These are phyloP conservation scores for Chloroclysta siterata DNA, from an alignment of 2,888 invertebrate genomes.

Conservation along the genomic window DNA sequence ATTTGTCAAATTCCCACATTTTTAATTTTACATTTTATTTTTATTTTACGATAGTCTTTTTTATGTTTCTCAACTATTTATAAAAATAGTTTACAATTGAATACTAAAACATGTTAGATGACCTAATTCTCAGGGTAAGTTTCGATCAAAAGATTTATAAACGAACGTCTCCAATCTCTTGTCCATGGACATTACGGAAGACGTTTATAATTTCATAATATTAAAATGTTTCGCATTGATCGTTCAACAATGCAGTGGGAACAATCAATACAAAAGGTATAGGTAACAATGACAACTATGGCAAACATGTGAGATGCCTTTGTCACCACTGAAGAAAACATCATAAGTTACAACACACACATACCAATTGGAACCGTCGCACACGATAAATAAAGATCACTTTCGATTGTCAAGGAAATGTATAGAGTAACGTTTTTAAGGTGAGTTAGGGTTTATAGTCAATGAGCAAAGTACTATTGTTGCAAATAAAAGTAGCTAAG, in stretches of 20 bases:
- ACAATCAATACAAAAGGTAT: constrained; percentile 81
- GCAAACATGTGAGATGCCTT: constrained; percentile 81
- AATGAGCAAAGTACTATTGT: constrained; percentile 79
- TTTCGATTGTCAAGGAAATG: constrained; percentile 25
- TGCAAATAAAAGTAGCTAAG: constrained; percentile 80
- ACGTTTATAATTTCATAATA: constrained; percentile 84
- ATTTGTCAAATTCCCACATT: too few relatives aligned
- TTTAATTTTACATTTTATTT: too few relatives aligned
- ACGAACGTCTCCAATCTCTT: constrained; percentile 43
- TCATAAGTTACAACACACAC: constrained; percentile 36
- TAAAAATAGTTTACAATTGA: too few relatives aligned
- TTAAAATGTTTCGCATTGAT: constrained; percentile 85
- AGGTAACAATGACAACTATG: constrained; percentile 83
- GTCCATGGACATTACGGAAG: constrained; percentile 68
- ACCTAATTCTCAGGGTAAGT: constrained; percentile 1
- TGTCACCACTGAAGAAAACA: constrained; percentile 40
- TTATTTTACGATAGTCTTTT: too few relatives aligned
- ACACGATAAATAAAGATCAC: constrained; percentile 24
- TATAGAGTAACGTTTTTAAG: constrained; percentile 30
- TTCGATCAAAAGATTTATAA: background rate
- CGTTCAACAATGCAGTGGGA: constrained; percentile 67
- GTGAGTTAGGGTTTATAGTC: constrained; percentile 59
- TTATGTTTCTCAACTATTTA: too few relatives aligned
- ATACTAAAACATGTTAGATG: background rate
- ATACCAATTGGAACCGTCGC: constrained; percentile 25